Conservation (phyloP, 2,113 vertebrate genomes). For the Ptychochromis oligacanthus region DNA sequence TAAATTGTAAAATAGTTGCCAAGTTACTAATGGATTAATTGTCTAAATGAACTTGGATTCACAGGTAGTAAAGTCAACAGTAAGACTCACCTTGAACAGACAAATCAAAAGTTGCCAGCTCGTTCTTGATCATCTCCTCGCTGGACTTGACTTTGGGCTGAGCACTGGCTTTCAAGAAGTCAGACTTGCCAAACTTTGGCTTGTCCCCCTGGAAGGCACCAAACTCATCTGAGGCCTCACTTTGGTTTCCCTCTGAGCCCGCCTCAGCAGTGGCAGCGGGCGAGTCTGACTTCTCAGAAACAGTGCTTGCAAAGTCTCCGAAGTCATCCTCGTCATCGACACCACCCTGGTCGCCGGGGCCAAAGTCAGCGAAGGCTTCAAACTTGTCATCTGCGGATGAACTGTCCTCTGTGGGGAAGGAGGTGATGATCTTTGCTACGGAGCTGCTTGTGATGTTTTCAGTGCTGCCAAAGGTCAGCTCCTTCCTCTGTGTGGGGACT, state of each 20-base stretch:
- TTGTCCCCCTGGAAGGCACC: constrained; percentile 95
- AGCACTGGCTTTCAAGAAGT: constrained; percentile 93
- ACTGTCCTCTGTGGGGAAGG: constrained; percentile 81
- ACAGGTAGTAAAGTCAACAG: not conserved
- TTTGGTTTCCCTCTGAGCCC: constrained; percentile 50
- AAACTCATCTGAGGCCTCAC: constrained; percentile 86
- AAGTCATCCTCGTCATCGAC: constrained; percentile 78
- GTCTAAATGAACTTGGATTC: not conserved
- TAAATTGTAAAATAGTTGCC: too few species aligned
- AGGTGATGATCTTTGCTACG: constrained; percentile 82
- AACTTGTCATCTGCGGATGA: constrained; percentile 77
- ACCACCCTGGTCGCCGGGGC: constrained; percentile 32
- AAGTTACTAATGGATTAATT: too few species aligned
- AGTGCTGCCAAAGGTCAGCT: constrained; percentile 87
- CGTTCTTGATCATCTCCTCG: constrained; percentile 98
- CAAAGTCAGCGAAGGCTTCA: constrained; percentile 83
- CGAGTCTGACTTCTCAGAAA: constrained; percentile 76
- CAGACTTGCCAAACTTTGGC: constrained; percentile 97
- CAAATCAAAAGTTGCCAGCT: constrained; percentile 96
- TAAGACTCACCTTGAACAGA: constrained; percentile 92
- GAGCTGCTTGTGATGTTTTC: constrained; percentile 87
- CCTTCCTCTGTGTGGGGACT: constrained; percentile 82
- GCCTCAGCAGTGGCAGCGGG: constrained; percentile 47
- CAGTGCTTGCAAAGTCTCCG: constrained; percentile 84
- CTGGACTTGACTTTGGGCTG: constrained; percentile 97